Percentiles rank a stretch among this genome's conserved stretches.
Evolutionary conservation across 2,797 vertebrate species (phyloP).

Genomic region (Dendrocincla tyrannina): DNA sequence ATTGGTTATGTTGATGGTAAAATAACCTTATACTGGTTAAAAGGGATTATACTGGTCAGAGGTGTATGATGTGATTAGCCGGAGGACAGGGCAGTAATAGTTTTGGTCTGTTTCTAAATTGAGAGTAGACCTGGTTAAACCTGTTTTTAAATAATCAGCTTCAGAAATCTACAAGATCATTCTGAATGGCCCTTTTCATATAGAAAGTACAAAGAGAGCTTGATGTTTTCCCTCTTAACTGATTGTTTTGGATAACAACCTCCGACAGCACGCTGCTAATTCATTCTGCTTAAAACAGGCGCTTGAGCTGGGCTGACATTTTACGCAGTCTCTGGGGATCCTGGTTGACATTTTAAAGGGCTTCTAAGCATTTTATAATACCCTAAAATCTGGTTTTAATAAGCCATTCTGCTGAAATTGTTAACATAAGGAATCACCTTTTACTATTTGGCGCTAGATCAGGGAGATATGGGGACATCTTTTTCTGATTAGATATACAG

Average conservation of each 20-base stretch:
- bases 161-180: constrained; percentile 72
- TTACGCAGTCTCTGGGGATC: constrained; percentile 92
- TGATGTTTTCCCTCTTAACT: constrained; percentile 76
- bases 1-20: constrained; percentile 56
- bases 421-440: constrained; percentile 93
- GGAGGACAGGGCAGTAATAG: constrained; percentile 51
- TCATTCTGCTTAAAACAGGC: constrained; percentile 98
- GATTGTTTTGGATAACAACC: constrained; percentile 83
- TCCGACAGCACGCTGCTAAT: constrained; percentile 84
- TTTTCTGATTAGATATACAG: constrained; percentile 98
- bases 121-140: constrained; percentile 54
- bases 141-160: constrained; percentile 69
- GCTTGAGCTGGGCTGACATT: constrained; percentile 94
- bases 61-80: constrained; percentile 62
- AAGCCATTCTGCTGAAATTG: constrained; percentile 91
- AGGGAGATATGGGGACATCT: constrained; percentile 87
- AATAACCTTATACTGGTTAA: constrained; percentile 49
- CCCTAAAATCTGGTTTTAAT: constrained; percentile 99
- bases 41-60: constrained; percentile 58
- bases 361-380: constrained; percentile 99
- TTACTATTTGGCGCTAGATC: constrained; percentile 81
- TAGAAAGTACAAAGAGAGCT: constrained; percentile 76
- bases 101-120: constrained; percentile 63
- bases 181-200: constrained; percentile 72
- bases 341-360: constrained; percentile 99